These are phyloP conservation scores for Brachymystax lenok DNA, from an alignment of 2,797 vertebrate genomes.

Conservation along the genomic window DNA sequence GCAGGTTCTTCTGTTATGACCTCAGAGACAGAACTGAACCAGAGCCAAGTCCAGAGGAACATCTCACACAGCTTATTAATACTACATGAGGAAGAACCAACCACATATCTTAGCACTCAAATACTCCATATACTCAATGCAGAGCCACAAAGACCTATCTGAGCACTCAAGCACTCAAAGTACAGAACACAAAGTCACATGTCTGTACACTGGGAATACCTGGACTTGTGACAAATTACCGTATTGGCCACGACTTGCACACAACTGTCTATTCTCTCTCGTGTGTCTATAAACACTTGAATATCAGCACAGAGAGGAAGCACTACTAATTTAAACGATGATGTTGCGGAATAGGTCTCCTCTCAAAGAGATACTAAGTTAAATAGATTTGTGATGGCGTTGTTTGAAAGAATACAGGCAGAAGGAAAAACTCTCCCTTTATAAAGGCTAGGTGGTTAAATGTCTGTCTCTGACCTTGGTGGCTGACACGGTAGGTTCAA, in stretches of 20 bases:
- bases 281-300: not conserved
- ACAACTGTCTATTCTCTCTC: not conserved
- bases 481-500: not conserved
- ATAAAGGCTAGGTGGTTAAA: not conserved
- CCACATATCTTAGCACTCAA: not conserved
- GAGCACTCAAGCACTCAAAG: not conserved
- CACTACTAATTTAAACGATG: not conserved
- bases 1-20: slow-evolving; percentile 18
- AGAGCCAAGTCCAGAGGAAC: slow-evolving; percentile 6
- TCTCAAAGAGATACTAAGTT: not conserved
- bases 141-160: not conserved
- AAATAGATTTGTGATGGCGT: not conserved
- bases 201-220: not conserved
- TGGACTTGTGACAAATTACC: not conserved
- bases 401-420: not conserved
- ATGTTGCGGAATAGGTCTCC: not conserved
- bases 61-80: not conserved
- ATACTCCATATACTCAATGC: not conserved
- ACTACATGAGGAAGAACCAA: not conserved
- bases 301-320: not conserved
- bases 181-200: not conserved
- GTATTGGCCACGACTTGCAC: not conserved
- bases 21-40: not conserved
- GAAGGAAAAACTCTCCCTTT: not conserved
- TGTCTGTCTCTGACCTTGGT: not conserved